Evolutionary conservation across 2,113 vertebrate species (phyloP), one percentile per base, ranked within the genome.

Genomic region (Pseudopipra pipra): DNA sequence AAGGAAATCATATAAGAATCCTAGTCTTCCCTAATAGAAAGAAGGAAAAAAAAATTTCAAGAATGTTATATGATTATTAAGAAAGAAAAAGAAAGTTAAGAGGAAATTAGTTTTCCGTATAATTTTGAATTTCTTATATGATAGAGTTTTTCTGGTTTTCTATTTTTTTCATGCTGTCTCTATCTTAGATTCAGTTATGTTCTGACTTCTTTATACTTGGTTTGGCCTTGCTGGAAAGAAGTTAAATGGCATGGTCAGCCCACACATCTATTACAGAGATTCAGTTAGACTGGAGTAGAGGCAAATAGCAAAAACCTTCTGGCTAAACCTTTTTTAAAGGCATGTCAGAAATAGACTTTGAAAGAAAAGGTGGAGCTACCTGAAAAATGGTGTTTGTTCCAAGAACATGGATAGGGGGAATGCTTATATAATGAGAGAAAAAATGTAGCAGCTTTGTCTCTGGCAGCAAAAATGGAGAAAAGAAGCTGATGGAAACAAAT

Each of bases 401-500:
- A 85, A 88, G 43, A 72, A 80, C 39, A 49, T 31, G 59, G 68
- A 27, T 81, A 51, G 33, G 19, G 14, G 41, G 15, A 59, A 66
- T 63, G 63, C 27, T 77, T 88, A 59, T 31, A 76, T 51, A 68
- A 91, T 14, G 41, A 65, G 44, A 63, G 43, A 67, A 87, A 89
- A 92, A 92, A 67, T 6, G 3, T 74, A 49, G 56, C 63, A 41
- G 47, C 55, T 90, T 94, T 96, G 75, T 79, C 76, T 93, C n/a
- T 83, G 76, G 61, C 88, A 81, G 47, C 28, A 49, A 72, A 94
- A 93, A 58, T 37, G 23, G 52, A 55, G 49, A 56, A 71, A 86
- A 85, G 30, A 90, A 67, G n/a, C 79, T 75, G 63, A 92, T 44
- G 43, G 56, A 96, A 95, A 93, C 75, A 90, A 93, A 94, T 75